phyloP scores from a whole-genome alignment of 2,113 vertebrate genomes.

The Typhlomys cinereus region DNA sequence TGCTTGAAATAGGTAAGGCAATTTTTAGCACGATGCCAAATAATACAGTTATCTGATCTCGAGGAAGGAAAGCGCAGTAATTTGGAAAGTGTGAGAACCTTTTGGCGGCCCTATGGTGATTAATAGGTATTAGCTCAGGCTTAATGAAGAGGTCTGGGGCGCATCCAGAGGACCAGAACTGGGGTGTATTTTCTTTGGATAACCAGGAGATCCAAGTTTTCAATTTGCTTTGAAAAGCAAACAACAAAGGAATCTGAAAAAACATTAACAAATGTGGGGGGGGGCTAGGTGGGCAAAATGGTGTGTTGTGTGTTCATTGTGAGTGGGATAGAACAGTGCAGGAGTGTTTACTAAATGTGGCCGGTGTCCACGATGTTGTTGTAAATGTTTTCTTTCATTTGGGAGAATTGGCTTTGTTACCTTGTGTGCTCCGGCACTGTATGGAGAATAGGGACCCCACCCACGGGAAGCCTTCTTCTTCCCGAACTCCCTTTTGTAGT shows the following conservation, averaged over 20 bases:
- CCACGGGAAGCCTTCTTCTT: background rate
- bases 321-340: background rate
- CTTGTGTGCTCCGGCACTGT: background rate
- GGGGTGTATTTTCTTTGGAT: background rate
- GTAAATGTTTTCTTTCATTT: constrained; percentile 2
- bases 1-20: constrained; percentile 58
- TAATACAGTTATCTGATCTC: constrained; percentile 69
- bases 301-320: constrained; percentile 11
- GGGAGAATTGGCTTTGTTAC: background rate
- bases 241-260: constrained; percentile 26
- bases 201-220: background rate
- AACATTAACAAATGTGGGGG: background rate
- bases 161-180: background rate
- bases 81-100: constrained; percentile 29
- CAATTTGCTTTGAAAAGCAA: constrained; percentile 43
- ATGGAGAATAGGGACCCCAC: background rate
- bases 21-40: constrained; percentile 67
- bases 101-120: constrained; percentile 36
- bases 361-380: background rate
- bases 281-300: background rate
- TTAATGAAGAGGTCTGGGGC: background rate
- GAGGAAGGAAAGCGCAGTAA: constrained; percentile 6
- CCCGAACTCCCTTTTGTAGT: background rate
- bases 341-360: background rate
- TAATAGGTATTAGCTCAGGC: constrained; percentile 30